These are phyloP conservation scores for Prietella phreatophila DNA, from an alignment of 2,113 vertebrate genomes.

Conservation along the genomic window DNA sequence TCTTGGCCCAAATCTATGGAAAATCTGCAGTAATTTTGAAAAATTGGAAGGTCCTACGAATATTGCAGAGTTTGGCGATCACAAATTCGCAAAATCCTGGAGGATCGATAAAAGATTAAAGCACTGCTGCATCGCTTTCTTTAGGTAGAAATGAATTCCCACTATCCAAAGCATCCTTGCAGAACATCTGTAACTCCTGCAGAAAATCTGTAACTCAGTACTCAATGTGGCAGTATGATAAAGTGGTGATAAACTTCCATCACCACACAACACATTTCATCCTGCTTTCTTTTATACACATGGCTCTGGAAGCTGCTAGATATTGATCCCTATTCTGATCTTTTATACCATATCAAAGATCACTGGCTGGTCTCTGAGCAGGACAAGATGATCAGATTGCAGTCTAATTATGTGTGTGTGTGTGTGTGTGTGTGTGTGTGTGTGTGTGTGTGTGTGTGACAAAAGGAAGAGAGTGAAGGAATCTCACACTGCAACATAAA, in stretches of 20 bases:
- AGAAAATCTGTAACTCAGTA: slow-evolving; percentile 7
- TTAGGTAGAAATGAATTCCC: neutral
- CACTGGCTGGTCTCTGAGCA: neutral
- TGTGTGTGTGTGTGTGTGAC: slow-evolving; percentile 3
- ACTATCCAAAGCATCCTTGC: neutral
- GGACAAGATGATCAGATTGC: neutral
- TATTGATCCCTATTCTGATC: slow-evolving; percentile 9
- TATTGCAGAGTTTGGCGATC: no score
- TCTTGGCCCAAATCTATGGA: no score
- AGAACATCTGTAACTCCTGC: neutral
- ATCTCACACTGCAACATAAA: slow-evolving; percentile 34
- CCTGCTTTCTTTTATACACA: neutral
- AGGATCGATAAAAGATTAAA: neutral
- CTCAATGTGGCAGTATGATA: neutral
- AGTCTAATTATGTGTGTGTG: neutral
- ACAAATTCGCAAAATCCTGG: no score
- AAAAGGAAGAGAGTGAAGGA: slow-evolving; percentile 17
- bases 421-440: neutral
- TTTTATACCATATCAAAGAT: slow-evolving; percentile 6
- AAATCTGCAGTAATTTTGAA: no score
- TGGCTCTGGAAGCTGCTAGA: neutral
- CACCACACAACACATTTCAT: neutral
- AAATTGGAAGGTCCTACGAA: no score
- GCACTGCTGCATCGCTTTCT: neutral
- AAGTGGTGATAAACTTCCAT: neutral